A percentile compares a stretch with the other conserved stretches of the same genome.
These are phyloP conservation scores for Clarias macrocephalus DNA, from an alignment of 2,113 vertebrate species.

Conservation along the genomic window DNA sequence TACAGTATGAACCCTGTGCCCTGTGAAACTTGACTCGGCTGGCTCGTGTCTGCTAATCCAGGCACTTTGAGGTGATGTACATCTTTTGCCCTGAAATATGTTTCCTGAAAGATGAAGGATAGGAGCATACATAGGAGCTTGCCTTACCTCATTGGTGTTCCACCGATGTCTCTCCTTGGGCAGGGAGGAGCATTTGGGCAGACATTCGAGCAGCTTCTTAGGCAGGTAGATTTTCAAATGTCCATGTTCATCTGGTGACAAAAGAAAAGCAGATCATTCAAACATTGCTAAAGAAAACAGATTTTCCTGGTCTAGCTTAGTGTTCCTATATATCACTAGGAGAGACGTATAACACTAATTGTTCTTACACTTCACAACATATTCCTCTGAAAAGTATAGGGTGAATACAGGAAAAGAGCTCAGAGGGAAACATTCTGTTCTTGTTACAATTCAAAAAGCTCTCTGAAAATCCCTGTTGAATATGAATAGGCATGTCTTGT, in stretches of 20 bases:
- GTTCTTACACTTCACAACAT: conserved; percentile 14
- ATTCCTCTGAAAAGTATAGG: neutral
- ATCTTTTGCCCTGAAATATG: neutral
- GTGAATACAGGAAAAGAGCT: neutral
- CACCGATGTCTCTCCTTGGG: conserved; percentile 99
- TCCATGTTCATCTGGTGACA: conserved; percentile 91
- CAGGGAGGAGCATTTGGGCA: conserved; percentile 99
- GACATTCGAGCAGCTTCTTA: conserved; percentile 99
- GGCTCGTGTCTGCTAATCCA: neutral
- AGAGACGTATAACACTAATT: neutral
- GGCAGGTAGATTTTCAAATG: conserved; percentile 99
- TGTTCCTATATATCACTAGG: neutral
- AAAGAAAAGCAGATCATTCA: conserved; percentile 38
- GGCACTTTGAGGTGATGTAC: neutral
- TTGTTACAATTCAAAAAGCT: neutral
- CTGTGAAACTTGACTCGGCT: neutral
- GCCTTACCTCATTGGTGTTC: conserved; percentile 99
- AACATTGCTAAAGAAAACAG: neutral
- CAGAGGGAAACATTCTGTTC: neutral
- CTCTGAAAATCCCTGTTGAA: conserved; percentile 1
- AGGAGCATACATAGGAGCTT: neutral
- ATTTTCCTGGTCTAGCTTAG: neutral
- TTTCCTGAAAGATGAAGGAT: neutral
- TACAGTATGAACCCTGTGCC: neutral
- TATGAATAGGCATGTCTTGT: conserved; percentile 2